A percentile compares a stretch with the other conserved stretches of the same genome.
These are phyloP conservation scores for Galeopterus variegatus DNA, from an alignment of 2,113 vertebrate genomes.

Conservation along the genomic window DNA sequence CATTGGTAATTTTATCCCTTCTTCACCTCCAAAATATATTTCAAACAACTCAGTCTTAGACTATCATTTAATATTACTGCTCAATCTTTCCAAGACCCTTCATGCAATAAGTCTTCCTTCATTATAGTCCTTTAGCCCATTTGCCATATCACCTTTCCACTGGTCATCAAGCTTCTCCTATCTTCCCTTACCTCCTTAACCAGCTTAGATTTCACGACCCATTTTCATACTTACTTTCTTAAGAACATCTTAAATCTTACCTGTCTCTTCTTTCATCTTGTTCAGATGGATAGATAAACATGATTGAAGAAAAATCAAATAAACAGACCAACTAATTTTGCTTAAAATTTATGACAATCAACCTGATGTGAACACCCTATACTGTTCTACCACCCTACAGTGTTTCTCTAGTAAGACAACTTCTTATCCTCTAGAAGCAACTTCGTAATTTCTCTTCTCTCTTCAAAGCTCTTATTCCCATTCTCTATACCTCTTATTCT, in stretches of 20 bases:
- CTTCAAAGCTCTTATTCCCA: background rate
- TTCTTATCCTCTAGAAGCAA: background rate
- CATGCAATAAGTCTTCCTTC: background rate
- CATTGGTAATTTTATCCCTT: background rate
- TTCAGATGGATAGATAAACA: background rate
- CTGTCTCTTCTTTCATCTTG: background rate
- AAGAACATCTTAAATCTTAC: background rate
- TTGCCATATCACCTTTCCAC: background rate
- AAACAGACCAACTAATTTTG: background rate
- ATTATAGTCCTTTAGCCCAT: fast-evolving
- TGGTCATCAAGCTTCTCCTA: background rate
- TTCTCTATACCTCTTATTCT: background rate
- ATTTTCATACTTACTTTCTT: background rate
- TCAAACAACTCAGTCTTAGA: background rate
- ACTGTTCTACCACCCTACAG: background rate
- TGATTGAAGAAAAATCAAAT: background rate
- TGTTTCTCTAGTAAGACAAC: background rate
- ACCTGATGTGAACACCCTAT: fast-evolving
- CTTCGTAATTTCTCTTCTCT: background rate
- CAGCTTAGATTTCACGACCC: background rate
- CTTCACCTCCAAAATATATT: background rate
- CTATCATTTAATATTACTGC: background rate
- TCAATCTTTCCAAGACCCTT: background rate
- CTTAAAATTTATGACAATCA: background rate
- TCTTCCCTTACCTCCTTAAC: background rate